Evolutionary conservation across 2,797 vertebrate genomes (phyloP).

Genomic region (Peromyscus eremicus): DNA sequence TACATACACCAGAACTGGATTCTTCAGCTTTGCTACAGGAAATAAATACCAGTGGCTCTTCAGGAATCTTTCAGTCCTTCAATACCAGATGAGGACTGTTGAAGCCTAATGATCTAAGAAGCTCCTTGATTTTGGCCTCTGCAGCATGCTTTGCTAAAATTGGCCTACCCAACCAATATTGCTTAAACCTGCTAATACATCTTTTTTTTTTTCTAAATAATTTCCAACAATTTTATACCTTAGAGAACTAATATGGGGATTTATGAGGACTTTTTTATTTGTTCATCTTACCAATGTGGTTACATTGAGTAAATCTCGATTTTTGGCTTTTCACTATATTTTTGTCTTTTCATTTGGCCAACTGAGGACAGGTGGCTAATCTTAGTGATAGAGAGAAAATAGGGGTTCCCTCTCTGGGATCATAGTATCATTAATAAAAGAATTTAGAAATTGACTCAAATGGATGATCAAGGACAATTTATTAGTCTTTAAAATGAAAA

Average conservation of each 20-base stretch:
- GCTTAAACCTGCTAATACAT: neutral
- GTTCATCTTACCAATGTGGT: neutral
- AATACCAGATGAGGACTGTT: neutral
- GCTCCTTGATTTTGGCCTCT: neutral
- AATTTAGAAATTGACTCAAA: neutral
- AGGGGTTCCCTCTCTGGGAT: neutral
- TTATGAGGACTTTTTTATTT: neutral
- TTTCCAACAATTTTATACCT: neutral
- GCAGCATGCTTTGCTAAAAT: too few relatives aligned
- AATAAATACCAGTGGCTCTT: neutral
- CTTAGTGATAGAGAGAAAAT: neutral
- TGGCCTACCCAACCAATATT: neutral
- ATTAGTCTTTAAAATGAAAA: neutral
- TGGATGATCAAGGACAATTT: neutral
- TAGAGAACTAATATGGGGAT: neutral
- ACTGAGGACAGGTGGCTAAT: neutral
- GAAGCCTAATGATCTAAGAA: too few relatives aligned
- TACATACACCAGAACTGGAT: too few relatives aligned
- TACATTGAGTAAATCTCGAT: neutral
- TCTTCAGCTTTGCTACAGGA: neutral
- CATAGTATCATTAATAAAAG: neutral
- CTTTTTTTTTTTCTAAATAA: neutral
- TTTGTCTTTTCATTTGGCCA: neutral
- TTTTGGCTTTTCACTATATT: neutral
- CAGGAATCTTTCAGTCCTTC: neutral